Conservation (phyloP, 1,140 invertebrate genomes). For the Drosophila micromelanica region DNA sequence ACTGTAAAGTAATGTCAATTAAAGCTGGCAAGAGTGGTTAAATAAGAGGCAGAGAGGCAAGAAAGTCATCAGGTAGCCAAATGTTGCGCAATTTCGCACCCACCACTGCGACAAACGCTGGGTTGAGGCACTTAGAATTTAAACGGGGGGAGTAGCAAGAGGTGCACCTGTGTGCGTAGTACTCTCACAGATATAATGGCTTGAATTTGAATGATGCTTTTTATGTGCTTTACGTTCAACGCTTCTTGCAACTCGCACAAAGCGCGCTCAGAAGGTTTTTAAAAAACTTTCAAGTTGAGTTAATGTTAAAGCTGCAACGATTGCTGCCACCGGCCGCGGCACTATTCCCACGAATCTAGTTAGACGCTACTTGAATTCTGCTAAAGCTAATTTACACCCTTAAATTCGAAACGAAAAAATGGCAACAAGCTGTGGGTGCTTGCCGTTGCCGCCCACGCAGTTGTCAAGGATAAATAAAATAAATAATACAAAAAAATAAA, state of each 20-base stretch:
- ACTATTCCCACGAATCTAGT: conserved; percentile 37
- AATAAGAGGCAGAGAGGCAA: not conserved
- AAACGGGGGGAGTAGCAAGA: no score
- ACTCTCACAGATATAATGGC: conserved; percentile 55
- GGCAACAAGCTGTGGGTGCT: not conserved
- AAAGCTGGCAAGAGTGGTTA: conserved; percentile 39
- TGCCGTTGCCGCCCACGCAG: conserved; percentile 14
- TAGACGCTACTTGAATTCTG: conserved; percentile 29
- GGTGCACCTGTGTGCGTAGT: conserved; percentile 10
- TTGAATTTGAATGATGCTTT: conserved; percentile 77
- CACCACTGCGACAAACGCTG: conserved; percentile 40
- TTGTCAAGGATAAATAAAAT: conserved; percentile 20
- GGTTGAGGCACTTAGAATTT: conserved; percentile 2
- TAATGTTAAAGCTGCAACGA: conserved; percentile 32
- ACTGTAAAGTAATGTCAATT: conserved; percentile 58
- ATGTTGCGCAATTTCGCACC: conserved; percentile 50
- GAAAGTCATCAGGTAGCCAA: conserved; percentile 32
- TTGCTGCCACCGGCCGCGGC: conserved; percentile 19
- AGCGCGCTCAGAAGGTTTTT: conserved; percentile 34
- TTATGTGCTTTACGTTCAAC: conserved; percentile 55
- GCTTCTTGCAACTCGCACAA: conserved; percentile 23
- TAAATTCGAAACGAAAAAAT: conserved; percentile 27
- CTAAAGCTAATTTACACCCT: conserved; percentile 42
- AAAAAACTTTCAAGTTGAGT: conserved; percentile 60
- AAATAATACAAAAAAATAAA: conserved; percentile 14